Evolutionary conservation across 2,888 invertebrate species (phyloP).

Genomic region (Stenchaetothrips biformis): DNA sequence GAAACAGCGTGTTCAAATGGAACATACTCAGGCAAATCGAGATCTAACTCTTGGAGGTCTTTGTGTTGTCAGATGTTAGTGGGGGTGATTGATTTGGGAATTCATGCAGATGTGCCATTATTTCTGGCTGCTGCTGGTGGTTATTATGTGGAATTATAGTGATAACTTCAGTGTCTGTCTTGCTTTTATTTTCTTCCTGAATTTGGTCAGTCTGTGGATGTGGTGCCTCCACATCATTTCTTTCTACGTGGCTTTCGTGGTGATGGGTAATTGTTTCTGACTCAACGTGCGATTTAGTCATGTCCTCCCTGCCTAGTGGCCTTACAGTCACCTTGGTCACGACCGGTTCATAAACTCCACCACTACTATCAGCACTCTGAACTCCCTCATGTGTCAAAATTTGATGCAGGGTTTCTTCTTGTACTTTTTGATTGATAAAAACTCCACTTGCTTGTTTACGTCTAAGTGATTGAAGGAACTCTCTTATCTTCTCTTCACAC

Average conservation of each 20-base stretch:
- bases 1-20: background rate
- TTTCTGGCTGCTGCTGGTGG: background rate
- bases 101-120: background rate
- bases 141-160: background rate
- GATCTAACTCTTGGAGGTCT: background rate
- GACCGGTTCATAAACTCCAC: background rate
- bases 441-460: conserved; percentile 1
- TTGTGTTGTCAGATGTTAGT: background rate
- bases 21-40: background rate
- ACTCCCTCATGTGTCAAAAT: background rate
- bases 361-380: background rate
- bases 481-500: conserved; percentile 17
- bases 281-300: background rate
- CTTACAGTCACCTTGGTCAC: background rate
- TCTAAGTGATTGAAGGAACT: background rate
- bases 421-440: background rate
- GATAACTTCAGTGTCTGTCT: background rate
- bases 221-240: background rate
- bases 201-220: background rate
- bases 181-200: background rate
- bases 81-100: background rate
- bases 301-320: background rate
- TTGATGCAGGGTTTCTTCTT: conserved; percentile 9
- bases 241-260: background rate
- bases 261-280: background rate